Percentiles rank a stretch among this genome's conserved stretches.
phyloP scores from a whole-genome alignment of 2,797 vertebrate genomes.

The Catharus ustulatus region DNA sequence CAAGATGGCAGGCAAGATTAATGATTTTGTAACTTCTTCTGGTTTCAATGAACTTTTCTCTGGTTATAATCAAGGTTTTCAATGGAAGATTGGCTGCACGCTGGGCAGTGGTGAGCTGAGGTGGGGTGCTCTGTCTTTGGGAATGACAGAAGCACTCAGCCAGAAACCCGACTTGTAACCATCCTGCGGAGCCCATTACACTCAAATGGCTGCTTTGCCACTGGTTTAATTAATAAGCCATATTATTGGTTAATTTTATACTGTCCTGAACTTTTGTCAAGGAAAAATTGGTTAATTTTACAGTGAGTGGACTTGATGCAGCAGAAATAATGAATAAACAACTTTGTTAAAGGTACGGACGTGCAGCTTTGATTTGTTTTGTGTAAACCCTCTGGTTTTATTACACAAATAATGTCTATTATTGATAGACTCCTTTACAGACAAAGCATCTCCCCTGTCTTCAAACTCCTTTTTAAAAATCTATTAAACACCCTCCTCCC shows the following conservation, averaged over 20 bases:
- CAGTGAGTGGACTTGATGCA: background rate
- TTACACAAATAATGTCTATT: background rate
- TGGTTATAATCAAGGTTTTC: conserved; percentile 52
- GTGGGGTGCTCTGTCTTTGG: conserved; percentile 32
- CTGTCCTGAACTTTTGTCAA: background rate
- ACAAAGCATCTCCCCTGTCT: conserved; percentile 36
- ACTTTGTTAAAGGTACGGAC: background rate
- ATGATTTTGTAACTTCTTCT: conserved; percentile 57
- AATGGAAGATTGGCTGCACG: conserved; percentile 1
- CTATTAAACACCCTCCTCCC: conserved; percentile 39
- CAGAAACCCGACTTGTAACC: background rate
- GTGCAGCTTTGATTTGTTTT: background rate
- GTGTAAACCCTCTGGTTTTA: background rate
- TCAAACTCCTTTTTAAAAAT: conserved; percentile 63
- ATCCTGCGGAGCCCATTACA: background rate
- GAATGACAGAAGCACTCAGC: conserved; percentile 33
- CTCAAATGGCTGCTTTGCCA: conserved; percentile 31
- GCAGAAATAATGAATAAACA: conserved; percentile 22
- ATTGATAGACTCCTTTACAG: background rate
- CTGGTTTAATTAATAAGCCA: conserved; percentile 60
- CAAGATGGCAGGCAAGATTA: conserved; percentile 40
- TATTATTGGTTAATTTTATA: conserved; percentile 58
- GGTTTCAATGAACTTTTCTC: conserved; percentile 58
- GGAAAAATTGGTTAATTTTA: conserved; percentile 45
- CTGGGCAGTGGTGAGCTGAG: conserved; percentile 49